Conservation (phyloP, 2,888 invertebrate genomes). For the Cryptus armator region DNA sequence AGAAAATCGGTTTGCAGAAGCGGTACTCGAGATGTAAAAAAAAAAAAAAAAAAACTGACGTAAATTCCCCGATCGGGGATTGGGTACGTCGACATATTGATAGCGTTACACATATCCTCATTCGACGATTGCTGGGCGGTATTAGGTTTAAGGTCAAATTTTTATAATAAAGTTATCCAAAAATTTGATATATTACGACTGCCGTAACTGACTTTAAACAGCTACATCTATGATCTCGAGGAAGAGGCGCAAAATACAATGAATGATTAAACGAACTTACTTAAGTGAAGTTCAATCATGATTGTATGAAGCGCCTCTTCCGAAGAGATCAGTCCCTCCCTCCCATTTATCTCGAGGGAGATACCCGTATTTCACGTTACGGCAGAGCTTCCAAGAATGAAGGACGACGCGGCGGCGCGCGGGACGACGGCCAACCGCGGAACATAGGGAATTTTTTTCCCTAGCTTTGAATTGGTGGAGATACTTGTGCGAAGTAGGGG, state of each 20-base stretch:
- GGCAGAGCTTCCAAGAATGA: neutral
- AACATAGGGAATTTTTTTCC: neutral
- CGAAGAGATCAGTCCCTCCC: slow-evolving; percentile 1
- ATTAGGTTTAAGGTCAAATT: neutral
- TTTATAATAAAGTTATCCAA: no score
- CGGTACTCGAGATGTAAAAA: slow-evolving; percentile 13
- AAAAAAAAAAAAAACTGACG: neutral
- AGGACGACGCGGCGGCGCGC: neutral
- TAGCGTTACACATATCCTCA: neutral
- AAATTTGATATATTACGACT: neutral
- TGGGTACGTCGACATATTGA: neutral
- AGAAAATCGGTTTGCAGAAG: slow-evolving; percentile 23
- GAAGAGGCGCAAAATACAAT: slow-evolving; percentile 48
- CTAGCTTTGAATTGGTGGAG: neutral
- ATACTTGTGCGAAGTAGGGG: neutral
- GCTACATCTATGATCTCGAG: slow-evolving; percentile 39
- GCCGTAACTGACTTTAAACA: slow-evolving; percentile 42
- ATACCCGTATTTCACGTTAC: neutral
- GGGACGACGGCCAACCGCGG: neutral
- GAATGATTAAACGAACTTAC: no score
- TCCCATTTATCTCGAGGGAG: neutral
- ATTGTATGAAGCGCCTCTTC: neutral
- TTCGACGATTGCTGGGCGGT: no score
- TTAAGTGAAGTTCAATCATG: no score
- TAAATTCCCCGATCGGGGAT: neutral